Conservation (phyloP, 2,113 vertebrate species). For the Pterocles gutturalis region DNA sequence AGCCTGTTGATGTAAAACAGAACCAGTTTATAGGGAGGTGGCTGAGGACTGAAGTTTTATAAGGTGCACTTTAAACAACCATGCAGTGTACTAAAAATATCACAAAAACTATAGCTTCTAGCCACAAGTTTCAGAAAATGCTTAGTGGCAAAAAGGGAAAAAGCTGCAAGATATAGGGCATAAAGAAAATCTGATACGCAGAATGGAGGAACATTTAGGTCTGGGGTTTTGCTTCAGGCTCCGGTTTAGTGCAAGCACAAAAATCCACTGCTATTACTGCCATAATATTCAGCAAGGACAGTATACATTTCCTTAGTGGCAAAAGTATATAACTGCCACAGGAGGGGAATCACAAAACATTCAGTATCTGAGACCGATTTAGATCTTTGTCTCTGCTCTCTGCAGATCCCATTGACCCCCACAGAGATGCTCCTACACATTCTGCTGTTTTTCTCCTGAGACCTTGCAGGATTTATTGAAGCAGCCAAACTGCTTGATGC, state of each 20-base stretch:
- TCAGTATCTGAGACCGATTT: neutral
- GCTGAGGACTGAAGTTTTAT: constrained; percentile 67
- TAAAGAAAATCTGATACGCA: neutral
- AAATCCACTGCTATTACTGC: neutral
- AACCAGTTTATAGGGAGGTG: constrained; percentile 61
- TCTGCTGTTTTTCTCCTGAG: neutral
- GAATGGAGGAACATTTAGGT: neutral
- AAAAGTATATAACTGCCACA: neutral
- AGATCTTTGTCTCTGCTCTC: neutral
- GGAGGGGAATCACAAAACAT: neutral
- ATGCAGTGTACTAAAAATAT: constrained; percentile 64
- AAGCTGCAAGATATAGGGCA: constrained; percentile 18
- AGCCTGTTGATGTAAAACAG: constrained; percentile 62
- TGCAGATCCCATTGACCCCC: neutral
- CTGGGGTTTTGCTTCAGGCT: constrained; percentile 15
- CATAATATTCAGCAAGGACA: neutral
- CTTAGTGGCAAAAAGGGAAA: constrained; percentile 54
- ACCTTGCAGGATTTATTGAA: neutral
- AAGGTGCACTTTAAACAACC: constrained; percentile 69
- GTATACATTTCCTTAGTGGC: neutral
- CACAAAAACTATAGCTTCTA: constrained; percentile 61
- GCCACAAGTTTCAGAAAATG: constrained; percentile 63
- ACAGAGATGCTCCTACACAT: neutral
- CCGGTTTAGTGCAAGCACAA: neutral
- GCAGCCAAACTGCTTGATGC: accelerated